These are phyloP conservation scores for Antheraea yamamai DNA, from an alignment of 2,888 invertebrate species.

Conservation along the genomic window DNA sequence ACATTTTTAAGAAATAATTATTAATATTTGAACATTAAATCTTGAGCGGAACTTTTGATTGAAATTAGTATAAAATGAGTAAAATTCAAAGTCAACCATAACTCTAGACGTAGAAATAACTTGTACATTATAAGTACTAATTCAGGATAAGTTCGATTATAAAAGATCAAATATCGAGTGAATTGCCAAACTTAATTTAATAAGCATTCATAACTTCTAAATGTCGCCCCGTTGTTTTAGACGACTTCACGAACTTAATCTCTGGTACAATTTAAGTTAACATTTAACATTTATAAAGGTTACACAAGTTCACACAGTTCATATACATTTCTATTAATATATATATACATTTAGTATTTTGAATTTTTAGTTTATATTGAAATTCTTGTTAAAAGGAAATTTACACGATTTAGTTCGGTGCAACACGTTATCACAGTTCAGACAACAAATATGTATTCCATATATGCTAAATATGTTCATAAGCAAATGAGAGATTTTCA, in stretches of 20 bases:
- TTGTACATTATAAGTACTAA: not conserved
- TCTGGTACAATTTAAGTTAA: not conserved
- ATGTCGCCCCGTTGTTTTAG: not conserved
- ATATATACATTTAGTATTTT: not conserved
- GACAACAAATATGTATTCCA: not conserved
- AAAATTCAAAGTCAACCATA: not conserved
- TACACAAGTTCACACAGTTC: not conserved
- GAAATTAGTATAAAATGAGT: not conserved
- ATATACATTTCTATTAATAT: not conserved
- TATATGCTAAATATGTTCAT: not conserved
- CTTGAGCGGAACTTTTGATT: no score
- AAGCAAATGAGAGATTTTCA: not conserved
- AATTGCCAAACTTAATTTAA: not conserved
- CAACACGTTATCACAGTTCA: not conserved
- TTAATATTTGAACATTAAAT: no score
- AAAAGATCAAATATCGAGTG: not conserved
- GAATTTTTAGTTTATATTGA: not conserved
- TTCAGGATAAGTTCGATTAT: not conserved
- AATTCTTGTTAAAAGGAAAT: not conserved
- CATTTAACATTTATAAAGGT: not conserved
- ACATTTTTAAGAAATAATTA: no score
- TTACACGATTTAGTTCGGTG: not conserved
- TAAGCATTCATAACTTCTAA: not conserved
- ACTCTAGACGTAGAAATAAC: not conserved
- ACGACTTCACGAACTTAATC: not conserved